Percentiles rank a stretch among this genome's conserved stretches.
These are phyloP conservation scores for Phenganax marumi DNA, from an alignment of 92 coral and sea anemone genomes.

Conservation along the genomic window DNA sequence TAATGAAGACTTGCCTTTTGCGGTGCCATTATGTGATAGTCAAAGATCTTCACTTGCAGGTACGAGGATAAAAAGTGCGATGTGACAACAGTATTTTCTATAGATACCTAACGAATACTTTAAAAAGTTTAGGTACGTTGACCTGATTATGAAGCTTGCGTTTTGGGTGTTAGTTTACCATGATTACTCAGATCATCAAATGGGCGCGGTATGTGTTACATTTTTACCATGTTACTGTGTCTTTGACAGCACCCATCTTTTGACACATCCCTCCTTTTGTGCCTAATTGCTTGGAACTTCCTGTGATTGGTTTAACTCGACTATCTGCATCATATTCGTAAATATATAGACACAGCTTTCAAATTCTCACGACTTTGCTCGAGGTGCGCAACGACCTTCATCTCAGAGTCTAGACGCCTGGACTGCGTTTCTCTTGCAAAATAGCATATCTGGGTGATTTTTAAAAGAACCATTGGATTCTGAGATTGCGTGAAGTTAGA, in stretches of 20 bases:
- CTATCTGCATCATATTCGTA: conserved; percentile 23
- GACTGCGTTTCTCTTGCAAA: neutral
- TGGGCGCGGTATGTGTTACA: conserved; percentile 44
- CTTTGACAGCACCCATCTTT: conserved; percentile 44
- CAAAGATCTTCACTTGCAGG: too few species aligned
- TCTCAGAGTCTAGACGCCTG: neutral
- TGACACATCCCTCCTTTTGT: conserved; percentile 19
- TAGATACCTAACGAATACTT: too few species aligned
- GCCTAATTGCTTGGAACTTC: conserved; percentile 10
- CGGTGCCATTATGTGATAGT: too few species aligned
- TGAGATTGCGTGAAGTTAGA: neutral
- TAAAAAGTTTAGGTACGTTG: too few species aligned
- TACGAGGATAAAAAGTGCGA: too few species aligned
- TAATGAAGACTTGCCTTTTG: neutral
- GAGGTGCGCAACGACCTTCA: conserved; percentile 5
- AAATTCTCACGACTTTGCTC: conserved; percentile 6
- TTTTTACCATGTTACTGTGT: neutral
- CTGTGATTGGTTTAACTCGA: conserved; percentile 24
- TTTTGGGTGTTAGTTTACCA: too few species aligned
- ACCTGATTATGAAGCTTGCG: neutral
- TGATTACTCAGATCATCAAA: neutral
- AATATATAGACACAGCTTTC: conserved; percentile 21
- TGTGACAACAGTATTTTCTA: too few species aligned
- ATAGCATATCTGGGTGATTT: neutral
- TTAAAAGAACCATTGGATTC: neutral